Conservation (phyloP, 2,888 invertebrate genomes). For the Elegia similella region DNA sequence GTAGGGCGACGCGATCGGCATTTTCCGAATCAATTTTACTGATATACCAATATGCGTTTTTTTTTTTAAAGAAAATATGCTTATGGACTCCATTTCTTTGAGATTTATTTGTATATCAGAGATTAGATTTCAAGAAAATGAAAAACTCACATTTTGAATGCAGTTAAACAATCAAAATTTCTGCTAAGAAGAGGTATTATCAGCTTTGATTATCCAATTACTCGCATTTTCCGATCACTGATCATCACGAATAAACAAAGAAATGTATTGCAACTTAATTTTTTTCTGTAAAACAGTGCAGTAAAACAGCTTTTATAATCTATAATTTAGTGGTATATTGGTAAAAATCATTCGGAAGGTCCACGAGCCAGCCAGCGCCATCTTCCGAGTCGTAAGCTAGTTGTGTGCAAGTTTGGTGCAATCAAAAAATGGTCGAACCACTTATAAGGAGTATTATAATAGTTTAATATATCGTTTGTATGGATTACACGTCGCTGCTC, state of each 20-base stretch:
- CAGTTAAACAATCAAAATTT: too few relatives aligned
- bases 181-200: too few relatives aligned
- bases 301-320: neutral
- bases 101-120: neutral
- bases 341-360: conserved; percentile 16
- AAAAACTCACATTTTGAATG: too few relatives aligned
- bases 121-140: too few relatives aligned
- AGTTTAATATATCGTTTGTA: conserved; percentile 4
- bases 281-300: neutral
- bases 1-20: conserved; percentile 24
- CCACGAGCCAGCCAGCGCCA: neutral
- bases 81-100: neutral
- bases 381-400: conserved; percentile 6
- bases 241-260: too few relatives aligned
- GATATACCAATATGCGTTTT: neutral
- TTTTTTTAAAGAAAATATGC: neutral
- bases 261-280: neutral
- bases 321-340: neutral
- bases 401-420: conserved; percentile 19
- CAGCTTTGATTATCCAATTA: too few relatives aligned
- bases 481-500: neutral
- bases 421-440: conserved; percentile 18
- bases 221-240: too few relatives aligned
- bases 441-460: conserved; percentile 19
- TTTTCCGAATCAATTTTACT: conserved; percentile 2